Conservation (phyloP, 2,888 invertebrate genomes). For the Aporophyla lueneburgensis region DNA sequence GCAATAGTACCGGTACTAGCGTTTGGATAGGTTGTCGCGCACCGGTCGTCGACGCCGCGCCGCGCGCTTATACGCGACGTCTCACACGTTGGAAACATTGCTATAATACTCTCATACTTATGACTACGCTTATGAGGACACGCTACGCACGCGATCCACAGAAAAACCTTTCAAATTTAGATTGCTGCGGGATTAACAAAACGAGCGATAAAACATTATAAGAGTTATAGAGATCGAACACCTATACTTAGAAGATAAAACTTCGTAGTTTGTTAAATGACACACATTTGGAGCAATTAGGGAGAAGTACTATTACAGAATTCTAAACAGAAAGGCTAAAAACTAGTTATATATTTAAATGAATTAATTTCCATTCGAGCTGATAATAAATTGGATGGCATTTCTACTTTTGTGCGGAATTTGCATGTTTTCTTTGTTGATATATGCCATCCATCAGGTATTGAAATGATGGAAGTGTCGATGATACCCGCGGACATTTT, state of each 20-base stretch:
- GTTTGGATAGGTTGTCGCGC: background rate
- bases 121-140: conserved; percentile 19
- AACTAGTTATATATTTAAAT: background rate
- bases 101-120: conserved; percentile 34
- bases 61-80: conserved; percentile 20
- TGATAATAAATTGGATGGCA: background rate
- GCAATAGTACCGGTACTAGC: background rate
- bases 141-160: conserved; percentile 30
- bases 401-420: background rate
- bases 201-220: background rate
- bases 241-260: background rate
- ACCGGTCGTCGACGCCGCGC: background rate
- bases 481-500: background rate
- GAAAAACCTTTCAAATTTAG: conserved; percentile 4
- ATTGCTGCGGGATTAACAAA: conserved; percentile 6
- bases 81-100: conserved; percentile 19
- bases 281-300: background rate
- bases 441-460: background rate
- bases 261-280: no score
- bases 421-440: background rate
- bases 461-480: conserved; percentile 6
- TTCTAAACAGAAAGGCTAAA: background rate
- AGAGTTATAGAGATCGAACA: background rate
- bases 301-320: background rate
- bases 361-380: background rate